phyloP scores from a whole-genome alignment of 2,113 vertebrate genomes.

The Porphyrio hochstetteri region DNA sequence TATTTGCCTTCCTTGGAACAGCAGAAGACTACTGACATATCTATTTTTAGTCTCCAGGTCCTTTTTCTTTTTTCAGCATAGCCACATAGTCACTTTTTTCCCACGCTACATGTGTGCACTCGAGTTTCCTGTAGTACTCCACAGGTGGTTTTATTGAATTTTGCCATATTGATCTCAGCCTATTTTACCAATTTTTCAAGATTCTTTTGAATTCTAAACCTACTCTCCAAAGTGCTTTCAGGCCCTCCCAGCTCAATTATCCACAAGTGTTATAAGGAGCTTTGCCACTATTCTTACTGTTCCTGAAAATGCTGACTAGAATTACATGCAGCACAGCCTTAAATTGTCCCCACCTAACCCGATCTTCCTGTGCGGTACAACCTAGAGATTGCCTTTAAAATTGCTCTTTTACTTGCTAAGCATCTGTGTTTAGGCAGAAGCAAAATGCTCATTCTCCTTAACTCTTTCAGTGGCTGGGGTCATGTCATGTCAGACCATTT shows the following conservation, averaged over 20 bases:
- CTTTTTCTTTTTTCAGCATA: not conserved
- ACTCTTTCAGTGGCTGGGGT: not conserved
- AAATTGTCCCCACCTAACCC: accelerated
- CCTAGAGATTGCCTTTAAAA: not conserved
- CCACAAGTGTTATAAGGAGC: not conserved
- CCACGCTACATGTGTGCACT: not conserved
- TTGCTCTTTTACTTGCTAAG: not conserved
- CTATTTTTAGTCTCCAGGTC: not conserved
- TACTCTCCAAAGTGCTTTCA: not conserved
- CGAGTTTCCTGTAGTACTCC: not conserved
- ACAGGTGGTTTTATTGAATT: not conserved
- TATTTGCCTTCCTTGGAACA: not conserved
- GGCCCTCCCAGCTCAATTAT: not conserved
- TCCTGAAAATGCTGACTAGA: not conserved
- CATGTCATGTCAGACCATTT: not conserved
- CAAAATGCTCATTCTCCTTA: not conserved
- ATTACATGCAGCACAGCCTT: not conserved
- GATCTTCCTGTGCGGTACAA: not conserved
- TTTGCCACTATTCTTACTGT: not conserved
- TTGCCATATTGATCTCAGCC: not conserved
- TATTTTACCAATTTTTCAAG: not conserved
- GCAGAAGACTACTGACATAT: not conserved
- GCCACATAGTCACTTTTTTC: not conserved
- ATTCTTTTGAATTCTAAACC: not conserved
- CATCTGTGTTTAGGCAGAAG: not conserved